Evolutionary conservation across 2,888 invertebrate genomes (phyloP).

Genomic region (Zygaena filipendulae): DNA sequence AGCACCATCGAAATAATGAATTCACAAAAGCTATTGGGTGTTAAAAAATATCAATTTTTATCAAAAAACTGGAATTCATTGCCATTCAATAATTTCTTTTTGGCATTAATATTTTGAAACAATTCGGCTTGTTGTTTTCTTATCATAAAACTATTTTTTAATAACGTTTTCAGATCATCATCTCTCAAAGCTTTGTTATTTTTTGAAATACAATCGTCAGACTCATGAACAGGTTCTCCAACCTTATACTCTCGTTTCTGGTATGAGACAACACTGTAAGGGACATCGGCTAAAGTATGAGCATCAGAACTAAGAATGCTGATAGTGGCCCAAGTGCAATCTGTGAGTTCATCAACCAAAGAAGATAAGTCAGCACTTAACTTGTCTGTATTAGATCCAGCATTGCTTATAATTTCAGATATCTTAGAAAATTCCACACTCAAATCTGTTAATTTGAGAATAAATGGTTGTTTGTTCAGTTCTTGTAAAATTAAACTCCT

Average conservation of each 20-base stretch:
- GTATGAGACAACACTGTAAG: slow-evolving; percentile 56
- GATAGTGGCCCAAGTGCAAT: slow-evolving; percentile 51
- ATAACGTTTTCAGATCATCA: slow-evolving; percentile 41
- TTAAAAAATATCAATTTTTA: too few relatives aligned
- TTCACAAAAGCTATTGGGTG: too few relatives aligned
- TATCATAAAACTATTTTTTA: slow-evolving; percentile 51
- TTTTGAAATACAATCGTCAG: slow-evolving; percentile 36
- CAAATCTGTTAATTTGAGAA: slow-evolving; percentile 50
- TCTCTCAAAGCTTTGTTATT: slow-evolving; percentile 29
- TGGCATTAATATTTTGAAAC: slow-evolving; percentile 38
- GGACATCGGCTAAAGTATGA: slow-evolving; percentile 39
- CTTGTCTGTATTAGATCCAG: slow-evolving; percentile 42
- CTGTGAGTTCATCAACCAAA: slow-evolving; percentile 39
- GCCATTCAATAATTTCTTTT: slow-evolving; percentile 39
- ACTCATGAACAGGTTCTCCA: slow-evolving; percentile 51
- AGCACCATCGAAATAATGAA: too few relatives aligned
- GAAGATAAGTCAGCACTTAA: slow-evolving; percentile 30
- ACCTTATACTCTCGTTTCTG: slow-evolving; percentile 56
- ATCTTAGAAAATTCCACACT: slow-evolving; percentile 53
- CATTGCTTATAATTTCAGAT: slow-evolving; percentile 40
- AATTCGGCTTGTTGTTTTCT: slow-evolving; percentile 37
- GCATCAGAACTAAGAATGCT: slow-evolving; percentile 42
- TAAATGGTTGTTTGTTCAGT: slow-evolving; percentile 46
- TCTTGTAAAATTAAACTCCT: slow-evolving; percentile 58
- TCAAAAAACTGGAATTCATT: slow-evolving; percentile 47